Evolutionary conservation across 2,797 vertebrate genomes (phyloP).

Genomic region (Anisognathus igniventris): DNA sequence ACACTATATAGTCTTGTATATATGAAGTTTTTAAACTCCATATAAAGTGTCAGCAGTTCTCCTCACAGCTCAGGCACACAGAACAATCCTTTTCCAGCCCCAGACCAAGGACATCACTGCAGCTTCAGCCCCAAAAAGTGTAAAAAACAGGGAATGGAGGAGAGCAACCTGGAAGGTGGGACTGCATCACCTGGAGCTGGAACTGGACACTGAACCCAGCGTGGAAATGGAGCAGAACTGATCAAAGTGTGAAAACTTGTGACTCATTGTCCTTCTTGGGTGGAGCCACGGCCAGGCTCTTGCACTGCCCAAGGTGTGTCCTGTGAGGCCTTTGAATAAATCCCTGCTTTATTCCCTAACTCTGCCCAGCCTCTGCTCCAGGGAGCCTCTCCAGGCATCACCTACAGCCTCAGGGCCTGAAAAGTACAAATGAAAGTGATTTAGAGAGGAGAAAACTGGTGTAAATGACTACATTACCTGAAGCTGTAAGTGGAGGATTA

Average conservation of each 20-base stretch:
- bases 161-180: background rate
- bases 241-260: background rate
- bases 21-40: background rate
- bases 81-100: background rate
- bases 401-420: background rate
- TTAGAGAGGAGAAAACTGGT: background rate
- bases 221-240: background rate
- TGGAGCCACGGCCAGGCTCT: background rate
- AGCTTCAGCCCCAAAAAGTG: background rate
- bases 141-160: fast-evolving
- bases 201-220: background rate
- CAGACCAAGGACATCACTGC: background rate
- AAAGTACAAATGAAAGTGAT: background rate
- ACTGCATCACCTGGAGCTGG: background rate
- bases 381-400: background rate
- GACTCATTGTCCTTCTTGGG: background rate
- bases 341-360: background rate
- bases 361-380: background rate
- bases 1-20: background rate
- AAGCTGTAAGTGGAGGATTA: background rate
- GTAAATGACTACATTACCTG: background rate
- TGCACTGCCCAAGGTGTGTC: background rate
- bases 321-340: background rate
- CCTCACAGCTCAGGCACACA: background rate
- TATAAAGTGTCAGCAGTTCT: background rate